Base-by-base conservation (phyloP, 2,797 vertebrate genomes). In the Gila robusta region DNA sequence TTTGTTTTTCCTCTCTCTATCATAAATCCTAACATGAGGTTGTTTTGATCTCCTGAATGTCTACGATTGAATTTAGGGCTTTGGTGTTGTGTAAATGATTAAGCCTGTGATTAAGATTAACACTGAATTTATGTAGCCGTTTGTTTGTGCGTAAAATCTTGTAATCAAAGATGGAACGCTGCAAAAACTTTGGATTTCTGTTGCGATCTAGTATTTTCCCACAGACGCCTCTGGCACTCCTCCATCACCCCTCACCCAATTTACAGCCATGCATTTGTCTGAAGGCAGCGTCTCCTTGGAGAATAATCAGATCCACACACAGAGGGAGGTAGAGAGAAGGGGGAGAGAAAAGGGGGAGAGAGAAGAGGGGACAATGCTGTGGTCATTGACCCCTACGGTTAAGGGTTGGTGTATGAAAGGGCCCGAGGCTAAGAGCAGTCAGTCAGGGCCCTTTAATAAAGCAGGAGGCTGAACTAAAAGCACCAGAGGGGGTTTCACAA, bases 291-390 rank as follows among this genome's bases (percentile, higher is more conserved):
- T 96, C 93, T 96, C 95, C 94, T 94, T 94, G 95, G 95, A 95
- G 95, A 95, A 95, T 95, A 96, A 96, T 96, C 94, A 95, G 94
- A 95, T 96, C 94, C 93, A 93, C 94, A 93, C 94, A 95, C 93
- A 95, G 93, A 87, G 86, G 87, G 90, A 87, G 89, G 84, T 79
- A 94, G 93, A 79, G 69, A 35, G 86, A 52, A 69, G 78, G 77
- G 74, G 85, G 82, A 47, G 44, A 70, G 28, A 64, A 73, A 64
- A 37, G 35, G 64, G 62, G 74, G 85, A 28, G 83, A 39, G 77
- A 88, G 56, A 70, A 88, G 66, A 91, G 93, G 93, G 94, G 92
- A 93, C 94, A 94, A 91, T 85, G 86, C 92, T 85, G 91, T 93
- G 92, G 94, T 94, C 93, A 91, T 90, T 93, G 91, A 95, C 93